Conservation (phyloP, 2,888 invertebrate genomes). For the Dyspetes luteomarginatus region DNA sequence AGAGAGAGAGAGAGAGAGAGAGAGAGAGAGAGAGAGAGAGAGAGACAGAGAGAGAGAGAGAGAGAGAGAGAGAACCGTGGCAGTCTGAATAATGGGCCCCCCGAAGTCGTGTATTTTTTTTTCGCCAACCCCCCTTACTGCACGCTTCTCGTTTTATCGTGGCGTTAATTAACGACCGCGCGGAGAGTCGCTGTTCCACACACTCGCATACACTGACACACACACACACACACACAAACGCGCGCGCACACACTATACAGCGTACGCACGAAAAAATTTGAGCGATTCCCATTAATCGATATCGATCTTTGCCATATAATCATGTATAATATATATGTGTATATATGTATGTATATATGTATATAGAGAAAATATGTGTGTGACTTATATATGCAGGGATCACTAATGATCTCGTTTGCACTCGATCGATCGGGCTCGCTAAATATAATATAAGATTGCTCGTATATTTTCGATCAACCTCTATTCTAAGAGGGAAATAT, state of each 20-base stretch:
- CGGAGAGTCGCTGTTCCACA: slow-evolving; percentile 46
- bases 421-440: slow-evolving; percentile 56
- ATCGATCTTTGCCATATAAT: slow-evolving; percentile 54
- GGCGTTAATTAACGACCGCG: slow-evolving; percentile 67
- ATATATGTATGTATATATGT: slow-evolving; percentile 21
- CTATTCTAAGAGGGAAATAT: neutral
- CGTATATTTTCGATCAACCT: slow-evolving; percentile 30
- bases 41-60: slow-evolving; percentile 52
- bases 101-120: slow-evolving; percentile 56
- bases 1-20: slow-evolving; percentile 52
- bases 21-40: slow-evolving; percentile 32
- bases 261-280: slow-evolving; percentile 62
- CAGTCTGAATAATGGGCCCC: slow-evolving; percentile 67
- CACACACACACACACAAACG: neutral
- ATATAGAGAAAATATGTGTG: neutral
- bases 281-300: slow-evolving; percentile 67
- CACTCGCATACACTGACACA: neutral
- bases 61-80: slow-evolving; percentile 60
- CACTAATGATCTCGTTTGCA: slow-evolving; percentile 66
- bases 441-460: slow-evolving; percentile 42
- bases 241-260: too few species aligned
- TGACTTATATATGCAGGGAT: slow-evolving; percentile 14
- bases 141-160: slow-evolving; percentile 66
- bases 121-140: slow-evolving; percentile 53
- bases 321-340: neutral